Evolutionary conservation across 2,113 vertebrate genomes (phyloP).

Genomic region (Stigmatopora nigra): DNA sequence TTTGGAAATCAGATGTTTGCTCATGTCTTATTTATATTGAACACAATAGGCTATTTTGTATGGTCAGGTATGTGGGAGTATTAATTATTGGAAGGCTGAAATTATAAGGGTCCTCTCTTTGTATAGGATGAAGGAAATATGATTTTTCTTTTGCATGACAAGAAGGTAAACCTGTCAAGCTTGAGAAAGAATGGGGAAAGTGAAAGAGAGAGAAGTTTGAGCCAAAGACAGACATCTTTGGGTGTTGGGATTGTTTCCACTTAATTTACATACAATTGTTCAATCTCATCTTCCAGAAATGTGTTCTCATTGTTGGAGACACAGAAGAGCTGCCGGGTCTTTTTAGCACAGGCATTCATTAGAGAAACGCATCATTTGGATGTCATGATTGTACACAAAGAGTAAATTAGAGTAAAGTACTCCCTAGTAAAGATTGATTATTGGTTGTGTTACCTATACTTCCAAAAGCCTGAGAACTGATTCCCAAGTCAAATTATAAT

Average conservation of each 20-base stretch:
- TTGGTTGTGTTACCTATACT: neutral
- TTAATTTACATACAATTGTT: slow-evolving; percentile 14
- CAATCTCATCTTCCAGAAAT: slow-evolving; percentile 26
- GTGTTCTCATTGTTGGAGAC: slow-evolving; percentile 45
- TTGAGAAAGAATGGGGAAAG: neutral
- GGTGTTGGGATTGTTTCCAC: slow-evolving; percentile 9
- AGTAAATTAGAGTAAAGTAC: neutral
- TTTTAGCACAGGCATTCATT: slow-evolving; percentile 45
- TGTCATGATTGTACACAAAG: slow-evolving; percentile 23
- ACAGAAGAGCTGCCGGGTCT: slow-evolving; percentile 29
- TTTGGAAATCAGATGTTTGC: too few species aligned
- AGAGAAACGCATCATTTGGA: slow-evolving; percentile 41
- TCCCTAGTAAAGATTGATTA: neutral
- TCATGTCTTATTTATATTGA: too few species aligned
- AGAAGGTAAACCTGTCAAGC: too few species aligned
- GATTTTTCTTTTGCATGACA: too few species aligned
- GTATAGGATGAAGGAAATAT: too few species aligned
- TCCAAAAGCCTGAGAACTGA: neutral
- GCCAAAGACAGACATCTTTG: neutral
- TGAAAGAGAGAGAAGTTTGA: neutral
- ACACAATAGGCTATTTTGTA: too few species aligned
- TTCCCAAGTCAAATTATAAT: neutral
- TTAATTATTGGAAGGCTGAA: too few species aligned
- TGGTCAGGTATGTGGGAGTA: too few species aligned
- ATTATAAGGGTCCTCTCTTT: too few species aligned